These are phyloP conservation scores for Rhorus exstirpatorius DNA, from an alignment of 2,888 invertebrate genomes.

Conservation along the genomic window DNA sequence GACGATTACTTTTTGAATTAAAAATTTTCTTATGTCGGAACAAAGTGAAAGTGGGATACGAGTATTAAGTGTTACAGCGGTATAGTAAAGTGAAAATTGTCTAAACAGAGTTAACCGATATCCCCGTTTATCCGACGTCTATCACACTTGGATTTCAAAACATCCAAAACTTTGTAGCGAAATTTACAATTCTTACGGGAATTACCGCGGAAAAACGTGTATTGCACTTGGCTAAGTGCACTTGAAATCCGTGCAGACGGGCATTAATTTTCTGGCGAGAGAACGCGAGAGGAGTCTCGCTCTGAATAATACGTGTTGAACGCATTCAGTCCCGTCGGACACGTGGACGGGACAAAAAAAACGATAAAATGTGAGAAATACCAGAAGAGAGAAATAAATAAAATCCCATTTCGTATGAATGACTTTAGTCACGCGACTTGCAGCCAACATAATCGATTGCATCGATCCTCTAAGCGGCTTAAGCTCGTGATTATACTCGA, in stretches of 20 bases:
- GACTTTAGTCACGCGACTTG: slow-evolving; percentile 44
- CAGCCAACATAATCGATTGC: slow-evolving; percentile 19
- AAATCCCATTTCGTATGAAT: slow-evolving; percentile 50
- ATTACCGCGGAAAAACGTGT: background rate
- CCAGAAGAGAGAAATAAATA: slow-evolving; percentile 19
- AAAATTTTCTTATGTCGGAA: background rate
- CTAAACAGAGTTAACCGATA: slow-evolving; percentile 76
- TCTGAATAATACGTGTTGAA: slow-evolving; percentile 1
- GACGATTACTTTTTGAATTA: too few relatives aligned
- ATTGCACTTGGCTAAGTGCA: slow-evolving; percentile 18
- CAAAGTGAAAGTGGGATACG: slow-evolving; percentile 6
- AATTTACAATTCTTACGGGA: slow-evolving; percentile 22
- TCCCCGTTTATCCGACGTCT: slow-evolving; percentile 72
- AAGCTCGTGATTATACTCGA: background rate
- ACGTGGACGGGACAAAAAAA: slow-evolving; percentile 19
- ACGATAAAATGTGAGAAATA: slow-evolving; percentile 26
- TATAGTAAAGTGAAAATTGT: slow-evolving; percentile 72
- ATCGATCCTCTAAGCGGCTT: slow-evolving; percentile 10
- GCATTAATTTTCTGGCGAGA: slow-evolving; percentile 26
- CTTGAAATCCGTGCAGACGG: slow-evolving; percentile 13
- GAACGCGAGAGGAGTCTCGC: background rate
- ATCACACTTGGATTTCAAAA: slow-evolving; percentile 73
- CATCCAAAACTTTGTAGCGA: slow-evolving; percentile 41
- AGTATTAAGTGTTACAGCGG: slow-evolving; percentile 18
- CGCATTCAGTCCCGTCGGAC: slow-evolving; percentile 39